phyloP scores from a whole-genome alignment of 2,113 vertebrate genomes.

The Amphiprion ocellaris region DNA sequence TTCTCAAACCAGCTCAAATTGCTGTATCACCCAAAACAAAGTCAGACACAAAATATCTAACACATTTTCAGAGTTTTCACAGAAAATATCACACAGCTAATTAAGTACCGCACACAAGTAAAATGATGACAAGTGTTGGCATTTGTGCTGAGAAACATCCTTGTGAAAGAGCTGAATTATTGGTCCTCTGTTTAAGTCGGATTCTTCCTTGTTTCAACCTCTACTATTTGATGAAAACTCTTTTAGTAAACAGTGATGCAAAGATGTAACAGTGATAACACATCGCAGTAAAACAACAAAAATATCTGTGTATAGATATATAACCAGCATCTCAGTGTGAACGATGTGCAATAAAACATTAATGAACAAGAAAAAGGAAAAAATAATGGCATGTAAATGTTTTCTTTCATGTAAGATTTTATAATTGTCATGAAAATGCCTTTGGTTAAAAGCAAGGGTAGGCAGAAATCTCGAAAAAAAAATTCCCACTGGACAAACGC shows the following conservation, averaged over 20 bases:
- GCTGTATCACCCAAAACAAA: constrained; percentile 42
- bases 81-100: constrained; percentile 61
- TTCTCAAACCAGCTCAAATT: constrained; percentile 41
- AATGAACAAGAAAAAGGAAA: background rate
- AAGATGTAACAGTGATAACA: background rate
- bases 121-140: constrained; percentile 54
- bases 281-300: background rate
- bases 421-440: background rate
- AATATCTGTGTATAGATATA: background rate
- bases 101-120: constrained; percentile 49
- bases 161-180: constrained; percentile 18
- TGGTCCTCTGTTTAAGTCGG: background rate
- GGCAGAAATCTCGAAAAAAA: no score
- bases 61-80: constrained; percentile 36
- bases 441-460: no score
- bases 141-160: constrained; percentile 48
- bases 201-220: constrained; percentile 8
- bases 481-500: no score
- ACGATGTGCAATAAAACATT: background rate
- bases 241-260: background rate
- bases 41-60: constrained; percentile 35
- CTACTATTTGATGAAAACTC: background rate
- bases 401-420: background rate
- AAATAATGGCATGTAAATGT: background rate
- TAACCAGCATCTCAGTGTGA: background rate